Evolutionary conservation across 2,888 invertebrate genomes (phyloP), one percentile per base, ranked within the genome.

Genomic region (Cremastobaeus sp.): DNA sequence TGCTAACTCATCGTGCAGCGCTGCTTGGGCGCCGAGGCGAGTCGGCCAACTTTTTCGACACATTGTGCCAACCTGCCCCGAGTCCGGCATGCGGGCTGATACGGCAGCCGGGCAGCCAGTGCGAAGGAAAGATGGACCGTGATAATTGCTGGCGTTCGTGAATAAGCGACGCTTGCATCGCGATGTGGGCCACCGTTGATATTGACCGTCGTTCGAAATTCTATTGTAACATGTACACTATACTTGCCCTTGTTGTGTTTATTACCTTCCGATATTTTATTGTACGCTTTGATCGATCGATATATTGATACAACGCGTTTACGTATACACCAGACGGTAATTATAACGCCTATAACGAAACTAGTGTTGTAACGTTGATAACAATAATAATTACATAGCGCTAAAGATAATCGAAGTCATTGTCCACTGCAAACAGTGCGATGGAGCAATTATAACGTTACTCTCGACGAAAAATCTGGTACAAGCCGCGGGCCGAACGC

Each of bases 181-280:
- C 12, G 9, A 35, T 12, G 34, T 30, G 66, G 69, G 45, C 48
- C 20, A 35, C 43, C 52, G 62, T 64, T 64, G 62, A 41, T 83
- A 84, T 84, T 80, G 82, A 83, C 79, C 78, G 81, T 82, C 84
- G 81, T 83, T 82, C 81, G 68, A 83, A 84, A 83, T 84, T 85
- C 78, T 85, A 85, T 84, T 80, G 79, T 83, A 81, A 59, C 70
- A 41, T 65, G 71, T 59, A 80, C 70, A 77, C 72, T 83, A 78
- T 79, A 83, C 81, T 83, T 83, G 82, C 82, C 84, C 82, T 85
- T 86, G 86, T 86, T 86, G 84, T 85, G 86, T 86, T 86, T 84
- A 83, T 82, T 83, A 81, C 79, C 79, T 81, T 82, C 84, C 81
- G 80, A 86, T 86, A 86, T 86, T 87, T 85, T 85, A 86, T 87